Conservation (phyloP, 1,140 invertebrate genomes). For the Vanessa tameamea region DNA sequence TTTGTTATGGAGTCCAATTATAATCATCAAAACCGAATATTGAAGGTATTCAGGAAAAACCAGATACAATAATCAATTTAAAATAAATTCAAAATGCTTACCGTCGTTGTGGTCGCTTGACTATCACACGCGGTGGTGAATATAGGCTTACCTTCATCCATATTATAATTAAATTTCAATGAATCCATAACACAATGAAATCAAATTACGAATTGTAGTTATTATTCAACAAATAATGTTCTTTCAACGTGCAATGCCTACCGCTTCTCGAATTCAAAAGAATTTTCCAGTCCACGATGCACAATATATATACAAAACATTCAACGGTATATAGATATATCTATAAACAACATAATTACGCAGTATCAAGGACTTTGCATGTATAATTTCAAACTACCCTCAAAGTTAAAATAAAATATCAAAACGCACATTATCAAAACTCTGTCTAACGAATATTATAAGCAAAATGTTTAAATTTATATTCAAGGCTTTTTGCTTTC, state of each 20-base stretch:
- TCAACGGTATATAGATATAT: constrained; percentile 21
- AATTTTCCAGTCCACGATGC: constrained; percentile 32
- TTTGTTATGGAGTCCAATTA: background rate
- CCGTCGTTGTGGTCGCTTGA: constrained; percentile 48
- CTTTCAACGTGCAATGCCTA: constrained; percentile 12
- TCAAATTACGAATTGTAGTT: constrained; percentile 7
- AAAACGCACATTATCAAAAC: background rate
- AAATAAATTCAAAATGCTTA: constrained; percentile 39
- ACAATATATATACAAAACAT: constrained; percentile 32
- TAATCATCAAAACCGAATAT: background rate
- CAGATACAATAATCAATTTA: background rate
- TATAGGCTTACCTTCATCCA: constrained; percentile 53
- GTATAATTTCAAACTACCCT: constrained; percentile 10
- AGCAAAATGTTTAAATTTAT: too few species aligned
- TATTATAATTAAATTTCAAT: constrained; percentile 49
- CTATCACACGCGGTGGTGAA: constrained; percentile 57
- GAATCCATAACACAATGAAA: constrained; percentile 33
- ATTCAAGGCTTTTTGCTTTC: too few species aligned
- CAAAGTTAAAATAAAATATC: background rate
- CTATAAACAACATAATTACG: background rate
- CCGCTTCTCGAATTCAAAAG: constrained; percentile 26
- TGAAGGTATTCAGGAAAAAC: background rate
- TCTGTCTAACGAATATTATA: too few species aligned
- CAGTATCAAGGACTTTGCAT: background rate
- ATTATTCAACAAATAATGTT: background rate